Percentiles rank a stretch among this genome's conserved stretches.
Evolutionary conservation across 1,140 invertebrate genomes (phyloP).

Genomic region (Drosophila pandora): DNA sequence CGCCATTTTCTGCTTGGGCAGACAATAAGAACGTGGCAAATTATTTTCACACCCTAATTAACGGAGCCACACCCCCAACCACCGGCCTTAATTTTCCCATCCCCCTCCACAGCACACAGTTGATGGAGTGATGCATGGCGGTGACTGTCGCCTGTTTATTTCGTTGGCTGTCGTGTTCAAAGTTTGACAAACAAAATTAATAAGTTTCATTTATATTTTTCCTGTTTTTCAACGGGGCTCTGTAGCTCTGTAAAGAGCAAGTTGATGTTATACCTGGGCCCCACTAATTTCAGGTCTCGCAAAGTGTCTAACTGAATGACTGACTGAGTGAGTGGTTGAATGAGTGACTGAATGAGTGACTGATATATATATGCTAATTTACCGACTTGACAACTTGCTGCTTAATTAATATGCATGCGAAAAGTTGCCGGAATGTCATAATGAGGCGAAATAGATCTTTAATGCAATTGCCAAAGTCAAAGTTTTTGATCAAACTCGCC

Average conservation of each 20-base stretch:
- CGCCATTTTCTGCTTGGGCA: constrained; percentile 34
- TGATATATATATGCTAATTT: constrained; percentile 49
- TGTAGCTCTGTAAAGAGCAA: not conserved
- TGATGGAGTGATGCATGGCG: constrained; percentile 53
- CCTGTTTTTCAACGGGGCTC: not conserved
- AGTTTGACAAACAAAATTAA: constrained; percentile 51
- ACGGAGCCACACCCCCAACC: constrained; percentile 6
- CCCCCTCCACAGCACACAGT: not conserved
- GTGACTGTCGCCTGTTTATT: constrained; percentile 37
- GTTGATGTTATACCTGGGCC: constrained; percentile 33
- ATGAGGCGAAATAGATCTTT: constrained; percentile 62
- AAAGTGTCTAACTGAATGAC: constrained; percentile 10
- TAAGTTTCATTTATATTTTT: constrained; percentile 51
- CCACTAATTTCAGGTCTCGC: constrained; percentile 48
- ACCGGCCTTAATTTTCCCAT: not conserved
- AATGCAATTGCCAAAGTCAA: constrained; percentile 56
- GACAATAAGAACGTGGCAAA: constrained; percentile 46
- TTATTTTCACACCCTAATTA: constrained; percentile 64
- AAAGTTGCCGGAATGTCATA: constrained; percentile 43
- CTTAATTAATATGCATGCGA: constrained; percentile 64
- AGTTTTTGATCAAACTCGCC: constrained; percentile 32
- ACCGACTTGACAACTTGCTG: constrained; percentile 41
- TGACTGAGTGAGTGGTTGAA: constrained; percentile 12
- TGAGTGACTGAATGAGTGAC: constrained; percentile 10
- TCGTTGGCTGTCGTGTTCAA: constrained; percentile 31